Base-by-base conservation (phyloP, 2,888 invertebrate genomes). In the Mesoligia furuncula region DNA sequence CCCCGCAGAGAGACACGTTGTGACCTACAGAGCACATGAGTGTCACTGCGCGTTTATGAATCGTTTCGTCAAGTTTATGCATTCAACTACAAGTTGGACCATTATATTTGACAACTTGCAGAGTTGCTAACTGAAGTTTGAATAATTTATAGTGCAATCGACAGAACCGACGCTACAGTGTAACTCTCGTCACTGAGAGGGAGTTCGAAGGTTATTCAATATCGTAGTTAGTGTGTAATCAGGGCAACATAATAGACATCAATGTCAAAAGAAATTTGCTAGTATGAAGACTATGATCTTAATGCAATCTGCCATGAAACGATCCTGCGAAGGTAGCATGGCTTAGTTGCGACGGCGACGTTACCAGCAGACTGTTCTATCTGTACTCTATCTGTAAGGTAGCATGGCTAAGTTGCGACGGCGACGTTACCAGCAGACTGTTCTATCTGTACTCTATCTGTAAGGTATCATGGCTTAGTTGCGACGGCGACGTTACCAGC, bases 101-200 rank as follows among this genome's bases (percentile, higher is more conserved):
- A 69, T 87, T 74, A 84, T 59, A 57, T 65, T 62, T 71, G 80
- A 69, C 74, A 62, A 79, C 68, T 66, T 79, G 62, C 57, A 31
- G 65, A 68, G 66, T 70, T 64, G 39, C 39, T 83, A 83, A 83
- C 79, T 83, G 57, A 51, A 45, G 31, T 51, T 42, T 83, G 84
- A 84, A 83, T 83, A 83, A 73, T 83, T 86, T 59, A 84, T 68
- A 74, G 62, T 65, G 79, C 84, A 71, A 51, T 27, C 64, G 36
- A 42, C 69, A 24, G 54, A 7, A 39, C 31, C 13, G 15, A 11
- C 65, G 61, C 68, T 13, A 8, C n/a, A 15, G n/a, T 31, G 39
- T n/a, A 4, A 24, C n/a, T 45, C 20, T n/a, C 39, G 24, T 0
- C 11, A 4, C 20, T 13, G 45, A 15, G 31, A n/a, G 24, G 13